phyloP scores from a whole-genome alignment of 2,888 invertebrate species.

The Cephus sareptanus region DNA sequence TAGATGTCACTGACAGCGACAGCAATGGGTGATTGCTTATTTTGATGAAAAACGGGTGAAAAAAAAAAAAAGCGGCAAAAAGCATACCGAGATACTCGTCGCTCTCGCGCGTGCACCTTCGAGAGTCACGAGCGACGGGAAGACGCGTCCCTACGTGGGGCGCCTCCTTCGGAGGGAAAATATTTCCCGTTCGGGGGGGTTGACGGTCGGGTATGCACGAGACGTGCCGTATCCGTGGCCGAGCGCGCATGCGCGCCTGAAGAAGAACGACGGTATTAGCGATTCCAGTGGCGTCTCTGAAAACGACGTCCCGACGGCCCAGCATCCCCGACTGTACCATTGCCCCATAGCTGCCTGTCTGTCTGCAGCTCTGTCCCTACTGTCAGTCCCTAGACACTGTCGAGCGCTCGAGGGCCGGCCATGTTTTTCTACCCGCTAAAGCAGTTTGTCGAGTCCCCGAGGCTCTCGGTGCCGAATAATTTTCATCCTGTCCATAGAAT shows the following conservation, averaged over 20 bases:
- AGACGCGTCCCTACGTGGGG: not conserved
- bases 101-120: not conserved
- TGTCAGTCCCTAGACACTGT: constrained; percentile 2
- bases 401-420: constrained; percentile 11
- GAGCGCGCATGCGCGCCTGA: not conserved
- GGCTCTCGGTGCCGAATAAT: constrained; percentile 11
- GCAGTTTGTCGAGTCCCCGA: constrained; percentile 23
- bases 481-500: not conserved
- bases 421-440: constrained; percentile 22
- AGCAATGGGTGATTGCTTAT: not conserved
- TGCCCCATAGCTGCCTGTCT: constrained; percentile 40
- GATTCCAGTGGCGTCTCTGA: constrained; percentile 20
- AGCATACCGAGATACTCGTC: not conserved
- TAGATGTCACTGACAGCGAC: not conserved
- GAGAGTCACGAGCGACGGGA: not conserved
- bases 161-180: not conserved
- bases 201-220: not conserved
- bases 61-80: not conserved
- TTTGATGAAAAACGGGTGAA: not conserved
- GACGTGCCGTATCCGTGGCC: not conserved
- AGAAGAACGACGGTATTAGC: constrained; percentile 11
- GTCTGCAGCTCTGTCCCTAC: constrained; percentile 21
- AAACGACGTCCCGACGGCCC: constrained; percentile 40
- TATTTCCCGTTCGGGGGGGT: not conserved
- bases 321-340: constrained; percentile 36